These are phyloP conservation scores for Apostichopus californicus DNA, from an alignment of 35 echinoderm and acorn worm species.

Conservation along the genomic window DNA sequence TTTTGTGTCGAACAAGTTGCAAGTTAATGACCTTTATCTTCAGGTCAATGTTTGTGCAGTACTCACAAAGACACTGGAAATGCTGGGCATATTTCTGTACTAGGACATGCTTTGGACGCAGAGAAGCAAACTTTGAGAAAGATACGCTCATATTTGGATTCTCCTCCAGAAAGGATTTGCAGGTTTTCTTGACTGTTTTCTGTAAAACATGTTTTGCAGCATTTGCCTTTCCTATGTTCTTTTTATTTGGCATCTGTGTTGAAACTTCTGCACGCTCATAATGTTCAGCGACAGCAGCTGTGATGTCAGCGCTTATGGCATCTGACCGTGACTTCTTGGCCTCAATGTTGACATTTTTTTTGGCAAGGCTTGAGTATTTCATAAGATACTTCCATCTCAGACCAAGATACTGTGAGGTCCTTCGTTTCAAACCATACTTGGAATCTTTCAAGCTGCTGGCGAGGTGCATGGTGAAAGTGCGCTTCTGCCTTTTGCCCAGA, in stretches of 20 bases:
- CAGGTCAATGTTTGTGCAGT: constrained; percentile 11
- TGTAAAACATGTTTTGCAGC: constrained; percentile 1
- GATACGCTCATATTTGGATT: too few species aligned
- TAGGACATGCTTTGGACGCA: not conserved
- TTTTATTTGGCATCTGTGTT: constrained; percentile 1
- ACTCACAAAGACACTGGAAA: constrained; percentile 8
- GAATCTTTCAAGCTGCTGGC: not conserved
- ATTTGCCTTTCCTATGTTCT: not conserved
- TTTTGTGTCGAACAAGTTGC: not conserved
- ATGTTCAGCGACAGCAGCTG: too few species aligned
- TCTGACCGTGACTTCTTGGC: not conserved
- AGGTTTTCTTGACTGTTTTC: not conserved
- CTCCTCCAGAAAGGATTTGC: too few species aligned
- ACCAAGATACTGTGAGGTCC: not conserved
- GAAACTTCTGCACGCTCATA: not conserved
- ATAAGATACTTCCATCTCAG: not conserved
- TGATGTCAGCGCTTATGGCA: too few species aligned
- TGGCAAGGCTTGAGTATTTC: not conserved
- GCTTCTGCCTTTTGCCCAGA: not conserved
- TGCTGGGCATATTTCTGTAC: not conserved
- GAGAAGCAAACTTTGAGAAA: too few species aligned
- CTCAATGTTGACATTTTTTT: constrained; percentile 6
- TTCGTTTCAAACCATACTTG: not conserved
- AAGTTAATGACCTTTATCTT: constrained; percentile 7
- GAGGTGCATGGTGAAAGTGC: not conserved